phyloP scores from a whole-genome alignment of 2,888 invertebrate species.

The Fragum whitleyi region DNA sequence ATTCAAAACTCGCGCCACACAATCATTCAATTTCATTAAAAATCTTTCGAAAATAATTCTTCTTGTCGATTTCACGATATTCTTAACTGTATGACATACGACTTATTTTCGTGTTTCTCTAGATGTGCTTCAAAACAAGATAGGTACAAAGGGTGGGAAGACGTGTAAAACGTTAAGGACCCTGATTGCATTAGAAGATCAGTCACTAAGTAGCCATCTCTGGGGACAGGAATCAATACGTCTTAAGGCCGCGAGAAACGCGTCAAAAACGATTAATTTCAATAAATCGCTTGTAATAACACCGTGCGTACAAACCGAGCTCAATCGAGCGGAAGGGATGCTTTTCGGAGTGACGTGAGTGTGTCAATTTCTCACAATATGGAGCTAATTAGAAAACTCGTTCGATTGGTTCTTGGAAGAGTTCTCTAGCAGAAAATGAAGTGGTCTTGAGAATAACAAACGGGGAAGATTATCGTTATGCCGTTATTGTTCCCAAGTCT shows the following conservation, averaged over 20 bases:
- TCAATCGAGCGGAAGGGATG: constrained; percentile 32
- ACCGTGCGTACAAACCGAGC: constrained; percentile 29
- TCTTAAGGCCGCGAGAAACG: constrained; percentile 52
- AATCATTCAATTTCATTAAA: no score
- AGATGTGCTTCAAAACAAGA: no score
- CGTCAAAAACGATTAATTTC: constrained; percentile 65
- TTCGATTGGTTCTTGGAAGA: constrained; percentile 33
- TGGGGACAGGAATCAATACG: constrained; percentile 58
- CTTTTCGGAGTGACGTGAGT: constrained; percentile 14
- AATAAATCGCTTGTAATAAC: constrained; percentile 67
- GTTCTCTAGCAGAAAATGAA: constrained; percentile 40
- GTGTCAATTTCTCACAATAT: constrained; percentile 25
- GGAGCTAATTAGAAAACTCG: constrained; percentile 35
- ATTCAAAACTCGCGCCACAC: no score
- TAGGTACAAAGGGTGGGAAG: neutral
- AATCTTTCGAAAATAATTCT: no score
- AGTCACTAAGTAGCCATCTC: constrained; percentile 53
- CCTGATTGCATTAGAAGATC: constrained; percentile 15
- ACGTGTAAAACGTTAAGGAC: constrained; percentile 14
- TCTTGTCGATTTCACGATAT: no score
- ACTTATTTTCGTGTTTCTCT: no score
- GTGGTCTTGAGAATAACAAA: constrained; percentile 24
- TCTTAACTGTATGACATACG: no score
- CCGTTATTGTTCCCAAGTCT: constrained; percentile 21
- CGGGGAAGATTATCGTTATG: constrained; percentile 21